Conservation (phyloP, 2,888 invertebrate species). For the Beris morrisii region DNA sequence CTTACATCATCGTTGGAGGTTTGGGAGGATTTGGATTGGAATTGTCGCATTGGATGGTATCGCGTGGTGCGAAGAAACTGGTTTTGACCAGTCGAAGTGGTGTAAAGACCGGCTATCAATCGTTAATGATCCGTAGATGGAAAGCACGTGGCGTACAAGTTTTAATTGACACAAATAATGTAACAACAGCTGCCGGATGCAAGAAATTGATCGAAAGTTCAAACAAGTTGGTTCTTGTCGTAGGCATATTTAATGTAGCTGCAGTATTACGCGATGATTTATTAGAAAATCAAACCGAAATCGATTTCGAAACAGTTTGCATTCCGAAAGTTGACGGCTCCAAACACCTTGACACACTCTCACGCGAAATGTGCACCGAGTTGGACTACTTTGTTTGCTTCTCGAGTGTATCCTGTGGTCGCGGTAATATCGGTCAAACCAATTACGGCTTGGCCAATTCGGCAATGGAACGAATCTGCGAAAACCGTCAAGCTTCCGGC, state of each 20-base stretch:
- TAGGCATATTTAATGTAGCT: constrained; percentile 93
- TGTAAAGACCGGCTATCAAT: constrained; percentile 89
- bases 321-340: constrained; percentile 87
- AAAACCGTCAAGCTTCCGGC: constrained; percentile 78
- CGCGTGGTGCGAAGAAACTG: constrained; percentile 81
- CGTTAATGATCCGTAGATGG: constrained; percentile 74
- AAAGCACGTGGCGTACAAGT: constrained; percentile 66
- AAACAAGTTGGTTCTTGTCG: constrained; percentile 70
- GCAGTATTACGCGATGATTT: constrained; percentile 87
- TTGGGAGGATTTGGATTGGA: constrained; percentile 97
- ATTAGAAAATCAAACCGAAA: constrained; percentile 81
- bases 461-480: constrained; percentile 94
- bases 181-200: constrained; percentile 64
- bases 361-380: constrained; percentile 75
- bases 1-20: constrained; percentile 82
- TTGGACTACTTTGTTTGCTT: constrained; percentile 94
- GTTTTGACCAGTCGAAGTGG: constrained; percentile 90
- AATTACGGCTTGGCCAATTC: constrained; percentile 98
- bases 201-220: constrained; percentile 64
- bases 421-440: constrained; percentile 94
- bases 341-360: constrained; percentile 76
- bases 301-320: constrained; percentile 78
- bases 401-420: constrained; percentile 95
- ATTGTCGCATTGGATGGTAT: constrained; percentile 85
- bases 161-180: constrained; percentile 67